phyloP scores from a whole-genome alignment of 2,888 invertebrate species.

The Hydraecia micacea region DNA sequence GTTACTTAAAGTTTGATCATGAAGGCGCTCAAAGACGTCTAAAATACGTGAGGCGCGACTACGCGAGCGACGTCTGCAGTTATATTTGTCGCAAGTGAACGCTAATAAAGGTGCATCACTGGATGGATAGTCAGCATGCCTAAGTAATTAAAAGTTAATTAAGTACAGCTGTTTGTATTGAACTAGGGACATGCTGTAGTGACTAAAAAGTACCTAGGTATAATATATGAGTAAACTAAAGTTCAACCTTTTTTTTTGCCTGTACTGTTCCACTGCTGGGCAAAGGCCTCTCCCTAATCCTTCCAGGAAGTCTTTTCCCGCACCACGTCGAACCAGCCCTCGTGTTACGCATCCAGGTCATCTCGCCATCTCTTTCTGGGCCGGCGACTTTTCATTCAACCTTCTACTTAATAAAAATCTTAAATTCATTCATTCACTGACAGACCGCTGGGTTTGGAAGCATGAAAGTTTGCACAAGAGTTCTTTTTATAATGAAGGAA shows the following conservation, averaged over 20 bases:
- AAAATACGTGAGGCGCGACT: not conserved
- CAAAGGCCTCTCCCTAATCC: too few relatives aligned
- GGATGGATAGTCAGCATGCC: not conserved
- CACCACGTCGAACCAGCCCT: too few relatives aligned
- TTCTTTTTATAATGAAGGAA: too few relatives aligned
- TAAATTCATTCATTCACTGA: not conserved
- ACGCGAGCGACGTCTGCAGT: not conserved
- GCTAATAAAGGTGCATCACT: not conserved
- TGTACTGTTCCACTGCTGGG: too few relatives aligned
- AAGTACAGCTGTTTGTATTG: not conserved
- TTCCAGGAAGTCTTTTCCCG: too few relatives aligned
- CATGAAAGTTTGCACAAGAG: not conserved
- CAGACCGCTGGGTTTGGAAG: not conserved
- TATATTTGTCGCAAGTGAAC: not conserved
- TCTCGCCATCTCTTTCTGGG: too few relatives aligned
- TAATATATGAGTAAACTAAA: not conserved
- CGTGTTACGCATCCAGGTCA: too few relatives aligned
- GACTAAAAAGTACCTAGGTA: not conserved
- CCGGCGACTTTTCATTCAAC: too few relatives aligned
- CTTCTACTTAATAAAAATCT: not conserved
- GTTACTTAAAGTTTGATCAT: slow-evolving; percentile 2
- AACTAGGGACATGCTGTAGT: not conserved
- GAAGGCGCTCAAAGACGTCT: not conserved
- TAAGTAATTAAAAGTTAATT: not conserved
- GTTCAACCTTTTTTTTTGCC: not conserved